Evolutionary conservation across 2,113 vertebrate genomes (phyloP), one percentile per base, ranked within the genome.

Genomic region (Atlantisia rogersi): DNA sequence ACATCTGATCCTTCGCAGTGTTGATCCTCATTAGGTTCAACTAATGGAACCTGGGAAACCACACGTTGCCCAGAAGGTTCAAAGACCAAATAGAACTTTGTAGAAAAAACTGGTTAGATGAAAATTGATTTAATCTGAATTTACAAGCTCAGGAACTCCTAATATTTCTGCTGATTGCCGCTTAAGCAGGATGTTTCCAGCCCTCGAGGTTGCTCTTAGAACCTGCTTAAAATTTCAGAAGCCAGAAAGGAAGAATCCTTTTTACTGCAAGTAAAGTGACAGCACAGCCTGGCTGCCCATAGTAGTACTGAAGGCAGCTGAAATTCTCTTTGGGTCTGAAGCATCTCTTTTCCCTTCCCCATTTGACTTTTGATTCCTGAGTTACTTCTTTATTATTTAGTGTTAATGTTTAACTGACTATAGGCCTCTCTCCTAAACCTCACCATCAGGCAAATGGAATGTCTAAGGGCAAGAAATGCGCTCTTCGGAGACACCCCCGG

Each of bases 261-360:
- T 26, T 71, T 35, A 16, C 2, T 42, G n/a, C 42, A 70, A 70
- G 55, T 20, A 26, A 77, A 19, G 44, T 11, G 8, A 68, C 5
- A 0, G 3, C 16, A 26, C n/a, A 19, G 58, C 78, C 25, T 2
- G 11, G 46, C 22, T 12, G 11, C 12, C 12, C 3, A 2, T 8
- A 2, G 19, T 2, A 31, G 35, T 32, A 6, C 35, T 29, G 25
- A 48, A 42, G 74, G 12, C 46, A 65, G 40, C 53, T 35, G 35
- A 78, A 92, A 44, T 31, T 37, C 17, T 19, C 32, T 40, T 46
- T 46, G 44, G 44, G 44, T 52, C 52, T 42, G 39, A 19, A 56
- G 31, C 19, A 26, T 52, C 21, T 1, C 4, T 5, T 3, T 50
- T 24, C 44, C 44, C 44, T 71, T 21, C 37, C 3, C 40, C 3